Base-by-base conservation (phyloP, 2,888 invertebrate species). In the Parapristionchus giblindavisi region DNA sequence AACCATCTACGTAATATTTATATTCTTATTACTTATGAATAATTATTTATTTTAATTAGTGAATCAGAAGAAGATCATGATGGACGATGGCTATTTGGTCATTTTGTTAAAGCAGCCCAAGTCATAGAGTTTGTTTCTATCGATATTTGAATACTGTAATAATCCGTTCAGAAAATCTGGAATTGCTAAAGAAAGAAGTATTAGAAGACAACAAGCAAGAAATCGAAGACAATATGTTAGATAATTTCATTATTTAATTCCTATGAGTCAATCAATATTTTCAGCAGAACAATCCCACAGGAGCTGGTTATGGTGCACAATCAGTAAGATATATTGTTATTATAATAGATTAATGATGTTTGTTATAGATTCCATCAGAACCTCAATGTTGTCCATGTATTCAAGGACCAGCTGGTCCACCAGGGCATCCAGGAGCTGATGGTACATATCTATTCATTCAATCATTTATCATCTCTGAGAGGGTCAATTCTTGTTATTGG, bases 351-450 rank as follows among this genome's bases (percentile, higher is more conserved):
- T 43, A 43, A 27, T 48, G 65, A 29, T 29, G 17, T 6, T 34
- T 5, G 8, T 40, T 40, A 11, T 29, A 40, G 65, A 43, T 43
- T 21, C 65, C 65, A 24, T n/a, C 14, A 21, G 68, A 51, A 36
- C 56, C 71, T 2, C 56, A 71, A 21, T 71, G 71, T 38, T 71
- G 71, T 58, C 71, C 71, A 27, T 71, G 71, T 58, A 58, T 58
- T 14, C 56, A 71, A 43, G 83, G 83, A 71, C 81, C 82, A 21
- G 70, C 81, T 21, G 83, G 83, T 80, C 81, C 81, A 34, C 80
- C 83, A 8, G 86, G 86, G 56, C 80, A 83, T 66, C 85, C 85
- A 34, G 85, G 85, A 76, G 68, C 84, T 38, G 84, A 84, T 24
- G 86, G 86, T 76, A 84, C 81, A 36, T n/a, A n/a, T n/a, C n/a